A percentile compares a stretch with the other conserved stretches of the same genome.
phyloP scores from a whole-genome alignment of 2,113 vertebrate species.

The Blennius ocellaris region DNA sequence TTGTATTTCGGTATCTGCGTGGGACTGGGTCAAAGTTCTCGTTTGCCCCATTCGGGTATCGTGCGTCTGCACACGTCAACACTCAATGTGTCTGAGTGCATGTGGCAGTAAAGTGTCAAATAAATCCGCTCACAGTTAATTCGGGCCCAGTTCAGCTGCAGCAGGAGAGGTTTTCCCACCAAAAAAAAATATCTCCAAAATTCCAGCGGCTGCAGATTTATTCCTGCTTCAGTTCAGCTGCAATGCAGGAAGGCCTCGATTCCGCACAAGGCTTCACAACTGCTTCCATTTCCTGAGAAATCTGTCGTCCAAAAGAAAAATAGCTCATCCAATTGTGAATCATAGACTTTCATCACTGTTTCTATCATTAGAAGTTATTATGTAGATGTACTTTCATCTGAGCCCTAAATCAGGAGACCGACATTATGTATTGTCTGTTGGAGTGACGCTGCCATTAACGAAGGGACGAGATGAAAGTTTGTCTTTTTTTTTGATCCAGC shows the following conservation, averaged over 20 bases:
- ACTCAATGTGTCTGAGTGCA: neutral
- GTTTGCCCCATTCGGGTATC: neutral
- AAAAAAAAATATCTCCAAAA: neutral
- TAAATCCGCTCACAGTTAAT: conserved; percentile 18
- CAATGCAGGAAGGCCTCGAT: conserved; percentile 12
- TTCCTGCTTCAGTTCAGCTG: neutral
- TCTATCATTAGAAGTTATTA: conserved; percentile 33
- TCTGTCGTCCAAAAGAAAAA: neutral
- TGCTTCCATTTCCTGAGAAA: conserved; percentile 3
- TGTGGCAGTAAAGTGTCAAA: conserved; percentile 13
- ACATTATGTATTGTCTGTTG: conserved; percentile 4
- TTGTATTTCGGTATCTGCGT: conserved; percentile 17
- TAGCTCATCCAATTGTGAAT: neutral
- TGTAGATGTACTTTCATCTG: conserved; percentile 41
- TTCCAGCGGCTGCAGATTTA: neutral
- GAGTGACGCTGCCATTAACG: conserved; percentile 28
- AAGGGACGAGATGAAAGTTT: conserved; percentile 46
- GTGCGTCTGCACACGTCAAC: neutral
- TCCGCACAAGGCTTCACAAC: conserved; percentile 5
- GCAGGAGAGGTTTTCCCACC: neutral
- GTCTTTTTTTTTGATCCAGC: neutral
- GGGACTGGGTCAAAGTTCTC: conserved; percentile 1
- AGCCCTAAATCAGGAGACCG: conserved; percentile 17
- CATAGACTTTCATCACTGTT: conserved; percentile 30
- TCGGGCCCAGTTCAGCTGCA: neutral